A percentile compares a stretch with the other conserved stretches of the same genome.
These are phyloP conservation scores for Drosophila tripunctata DNA, from an alignment of 2,888 invertebrate species.

Conservation along the genomic window DNA sequence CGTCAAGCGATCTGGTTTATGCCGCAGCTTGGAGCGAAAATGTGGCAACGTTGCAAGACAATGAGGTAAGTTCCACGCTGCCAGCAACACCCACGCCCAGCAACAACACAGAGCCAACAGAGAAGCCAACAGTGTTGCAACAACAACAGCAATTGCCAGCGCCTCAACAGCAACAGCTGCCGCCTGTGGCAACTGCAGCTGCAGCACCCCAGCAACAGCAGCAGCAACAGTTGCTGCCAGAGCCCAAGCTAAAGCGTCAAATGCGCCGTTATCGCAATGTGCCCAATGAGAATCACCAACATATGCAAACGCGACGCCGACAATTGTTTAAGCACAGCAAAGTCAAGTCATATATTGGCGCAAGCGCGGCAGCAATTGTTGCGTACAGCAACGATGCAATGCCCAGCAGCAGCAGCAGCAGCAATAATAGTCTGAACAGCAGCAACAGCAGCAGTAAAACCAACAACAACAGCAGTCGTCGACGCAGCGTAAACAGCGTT, in stretches of 20 bases:
- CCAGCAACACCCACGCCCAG: slow-evolving; percentile 14
- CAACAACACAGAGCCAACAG: slow-evolving; percentile 1
- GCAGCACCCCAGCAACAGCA: too few relatives aligned
- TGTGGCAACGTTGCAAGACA: slow-evolving; percentile 57
- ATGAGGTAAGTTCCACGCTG: slow-evolving; percentile 68
- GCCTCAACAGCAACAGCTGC: neutral
- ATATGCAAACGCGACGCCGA: slow-evolving; percentile 63
- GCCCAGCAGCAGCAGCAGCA: slow-evolving; percentile 13
- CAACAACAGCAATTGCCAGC: slow-evolving; percentile 9
- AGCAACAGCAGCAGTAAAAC: neutral
- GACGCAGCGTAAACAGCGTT: slow-evolving; percentile 5
- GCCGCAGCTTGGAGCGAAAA: slow-evolving; percentile 23
- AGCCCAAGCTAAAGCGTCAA: slow-evolving; percentile 33
- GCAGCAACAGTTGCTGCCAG: slow-evolving; percentile 3
- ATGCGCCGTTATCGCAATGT: slow-evolving; percentile 78
- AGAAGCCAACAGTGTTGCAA: neutral
- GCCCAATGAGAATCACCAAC: slow-evolving; percentile 80
- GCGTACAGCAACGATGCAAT: slow-evolving; percentile 38
- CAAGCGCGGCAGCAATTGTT: slow-evolving; percentile 50
- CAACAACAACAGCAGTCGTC: neutral
- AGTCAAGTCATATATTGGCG: slow-evolving; percentile 47
- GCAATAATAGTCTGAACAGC: neutral
- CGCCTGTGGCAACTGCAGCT: neutral
- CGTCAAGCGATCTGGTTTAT: slow-evolving; percentile 17
- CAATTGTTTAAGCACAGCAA: slow-evolving; percentile 57